phyloP scores from a whole-genome alignment of 2,113 vertebrate genomes.

The Cyphomyrus discorhynchus region DNA sequence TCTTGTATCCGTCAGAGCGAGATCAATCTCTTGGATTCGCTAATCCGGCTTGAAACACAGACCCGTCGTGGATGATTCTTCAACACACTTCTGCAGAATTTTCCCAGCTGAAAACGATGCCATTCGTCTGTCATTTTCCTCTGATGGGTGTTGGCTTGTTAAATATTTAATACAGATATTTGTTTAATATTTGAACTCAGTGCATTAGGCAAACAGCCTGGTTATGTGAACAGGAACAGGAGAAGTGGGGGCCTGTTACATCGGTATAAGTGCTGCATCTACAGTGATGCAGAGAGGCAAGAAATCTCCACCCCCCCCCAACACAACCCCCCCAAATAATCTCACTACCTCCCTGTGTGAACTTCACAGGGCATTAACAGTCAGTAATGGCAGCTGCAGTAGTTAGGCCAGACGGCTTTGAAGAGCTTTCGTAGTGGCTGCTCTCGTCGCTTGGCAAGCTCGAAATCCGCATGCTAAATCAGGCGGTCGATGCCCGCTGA shows the following conservation, averaged over 20 bases:
- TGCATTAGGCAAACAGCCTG: not conserved
- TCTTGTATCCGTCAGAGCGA: not conserved
- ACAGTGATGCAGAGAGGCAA: not conserved
- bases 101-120: not conserved
- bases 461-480: not conserved
- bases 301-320: not conserved
- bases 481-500: not conserved
- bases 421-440: not conserved
- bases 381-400: conserved; percentile 22
- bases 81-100: not conserved
- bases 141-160: not conserved
- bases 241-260: not conserved
- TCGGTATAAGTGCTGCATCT: not conserved
- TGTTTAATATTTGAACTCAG: not conserved
- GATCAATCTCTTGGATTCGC: not conserved
- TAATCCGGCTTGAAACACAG: not conserved
- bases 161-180: not conserved
- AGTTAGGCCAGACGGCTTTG: conserved; percentile 18
- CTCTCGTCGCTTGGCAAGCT: not conserved
- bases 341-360: not conserved
- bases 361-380: conserved; percentile 26
- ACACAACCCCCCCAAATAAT: not conserved
- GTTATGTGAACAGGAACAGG: not conserved
- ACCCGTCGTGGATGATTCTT: not conserved
- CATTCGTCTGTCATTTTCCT: not conserved